Evolutionary conservation across 2,113 vertebrate species (phyloP).

Genomic region (Ictidomys tridecemlineatus): DNA sequence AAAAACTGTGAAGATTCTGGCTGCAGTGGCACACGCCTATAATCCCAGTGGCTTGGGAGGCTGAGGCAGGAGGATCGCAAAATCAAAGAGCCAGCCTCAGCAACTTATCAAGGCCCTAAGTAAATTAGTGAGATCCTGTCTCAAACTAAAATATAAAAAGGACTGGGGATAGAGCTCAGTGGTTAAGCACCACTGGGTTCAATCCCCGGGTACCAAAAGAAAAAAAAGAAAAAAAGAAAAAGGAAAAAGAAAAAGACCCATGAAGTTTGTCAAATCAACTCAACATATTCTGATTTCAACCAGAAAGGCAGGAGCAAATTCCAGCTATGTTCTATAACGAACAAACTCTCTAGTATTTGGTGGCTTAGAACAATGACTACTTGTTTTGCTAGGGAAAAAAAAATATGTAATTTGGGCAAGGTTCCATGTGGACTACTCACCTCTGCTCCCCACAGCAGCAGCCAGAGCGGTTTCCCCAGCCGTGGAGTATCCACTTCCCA

Average conservation of each 20-base stretch:
- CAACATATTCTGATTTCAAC: not conserved
- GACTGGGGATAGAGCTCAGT: not conserved
- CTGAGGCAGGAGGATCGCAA: not conserved
- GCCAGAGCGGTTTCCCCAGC: not conserved
- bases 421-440: too few species aligned
- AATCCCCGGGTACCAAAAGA: not conserved
- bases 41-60: not conserved
- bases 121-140: not conserved
- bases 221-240: too few species aligned
- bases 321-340: not conserved
- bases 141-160: not conserved
- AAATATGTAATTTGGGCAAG: not conserved
- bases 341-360: not conserved
- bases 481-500: fast-evolving
- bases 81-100: not conserved
- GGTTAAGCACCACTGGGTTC: too few species aligned
- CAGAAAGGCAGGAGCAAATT: not conserved
- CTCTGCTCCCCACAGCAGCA: not conserved
- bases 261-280: not conserved
- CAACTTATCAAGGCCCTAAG: too few species aligned
- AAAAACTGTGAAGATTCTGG: not conserved
- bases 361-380: not conserved
- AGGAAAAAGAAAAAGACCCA: not conserved
- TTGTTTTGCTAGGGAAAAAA: not conserved
- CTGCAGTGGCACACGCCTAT: not conserved